Conservation (phyloP, 2,113 vertebrate species). For the Centrocercus urophasianus region DNA sequence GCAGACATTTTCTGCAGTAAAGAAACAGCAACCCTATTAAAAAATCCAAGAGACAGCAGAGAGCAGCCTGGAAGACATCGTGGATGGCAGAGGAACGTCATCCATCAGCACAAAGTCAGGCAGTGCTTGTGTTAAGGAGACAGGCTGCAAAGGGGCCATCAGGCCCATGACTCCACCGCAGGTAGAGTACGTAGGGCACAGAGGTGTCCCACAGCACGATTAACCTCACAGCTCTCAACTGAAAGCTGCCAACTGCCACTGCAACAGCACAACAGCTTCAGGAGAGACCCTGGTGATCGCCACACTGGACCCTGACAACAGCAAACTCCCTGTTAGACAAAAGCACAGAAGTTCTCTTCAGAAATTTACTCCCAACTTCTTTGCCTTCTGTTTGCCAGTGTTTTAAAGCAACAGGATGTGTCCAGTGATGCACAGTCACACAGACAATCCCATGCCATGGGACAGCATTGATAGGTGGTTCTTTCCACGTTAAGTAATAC, state of each 20-base stretch:
- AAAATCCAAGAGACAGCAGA: rapidly evolving
- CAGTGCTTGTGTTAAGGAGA: neutral
- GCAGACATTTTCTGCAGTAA: neutral
- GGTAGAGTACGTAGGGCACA: too few relatives aligned
- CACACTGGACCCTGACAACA: neutral
- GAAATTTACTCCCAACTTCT: neutral
- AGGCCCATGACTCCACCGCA: neutral
- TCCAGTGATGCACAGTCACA: neutral
- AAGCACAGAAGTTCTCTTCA: rapidly evolving
- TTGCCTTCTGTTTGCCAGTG: neutral
- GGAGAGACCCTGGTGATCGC: neutral
- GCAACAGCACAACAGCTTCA: neutral
- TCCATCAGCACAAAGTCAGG: rapidly evolving
- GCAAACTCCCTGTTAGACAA: neutral
- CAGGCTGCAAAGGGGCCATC: neutral
- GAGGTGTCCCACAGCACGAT: rapidly evolving
- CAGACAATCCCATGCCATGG: rapidly evolving
- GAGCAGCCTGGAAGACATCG: neutral
- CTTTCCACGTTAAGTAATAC: neutral
- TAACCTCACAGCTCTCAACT: neutral
- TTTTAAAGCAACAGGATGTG: neutral
- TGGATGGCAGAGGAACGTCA: neutral
- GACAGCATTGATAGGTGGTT: rapidly evolving
- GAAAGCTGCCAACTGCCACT: neutral
- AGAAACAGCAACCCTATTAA: neutral